Evolutionary conservation across 1,140 invertebrate genomes (phyloP), one percentile per base, ranked within the genome.

Genomic region (Drosophila kepulauana): DNA sequence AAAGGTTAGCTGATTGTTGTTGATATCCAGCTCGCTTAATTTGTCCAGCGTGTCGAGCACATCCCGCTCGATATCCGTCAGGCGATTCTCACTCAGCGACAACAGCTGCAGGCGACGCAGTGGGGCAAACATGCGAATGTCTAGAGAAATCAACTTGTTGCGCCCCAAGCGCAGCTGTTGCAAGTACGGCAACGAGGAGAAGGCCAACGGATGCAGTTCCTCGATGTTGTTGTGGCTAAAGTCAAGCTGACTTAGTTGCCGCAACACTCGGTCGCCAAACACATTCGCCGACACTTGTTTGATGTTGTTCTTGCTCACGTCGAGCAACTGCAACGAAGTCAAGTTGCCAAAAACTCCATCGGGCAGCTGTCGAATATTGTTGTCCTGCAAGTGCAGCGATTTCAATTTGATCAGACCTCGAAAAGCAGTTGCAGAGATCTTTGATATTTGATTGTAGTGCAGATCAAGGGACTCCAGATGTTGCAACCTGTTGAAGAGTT

Each of bases 1-100:
- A 58, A 64, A 92, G 7, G 82, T 85, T 13, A 92, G 58, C 0
- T 74, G 79, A 59, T 92, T 92, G 51, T 92, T 91, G 45, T 91
- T 88, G n/a, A 92, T 65, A 25, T 91, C 75, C 45, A 92, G 69
- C 2, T 78, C 72, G 0, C 28, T 38, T 0, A 92, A 25, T 5
- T 58, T 57, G 8, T 81, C 70, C 1, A 89, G 63, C 1, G 49
- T 65, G 11, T 59, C 61, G 5, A 92, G 35, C 4, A 91, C 49
- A 1, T 89, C 75, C 0, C 38, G 10, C 0, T 85, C 59, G 10
- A 92, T 69, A 35, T 85, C 77, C 59, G 77, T 70, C 11, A 92
- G 16, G 0, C 66, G 58, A 78, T 92, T 92, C 48, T 91, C 75
- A 1, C 78, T 59, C 1, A 92, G 48, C 1, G 87, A 78, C 5